Base-by-base conservation (phyloP, 2,113 vertebrate genomes). In the Gambusia holbrooki region DNA sequence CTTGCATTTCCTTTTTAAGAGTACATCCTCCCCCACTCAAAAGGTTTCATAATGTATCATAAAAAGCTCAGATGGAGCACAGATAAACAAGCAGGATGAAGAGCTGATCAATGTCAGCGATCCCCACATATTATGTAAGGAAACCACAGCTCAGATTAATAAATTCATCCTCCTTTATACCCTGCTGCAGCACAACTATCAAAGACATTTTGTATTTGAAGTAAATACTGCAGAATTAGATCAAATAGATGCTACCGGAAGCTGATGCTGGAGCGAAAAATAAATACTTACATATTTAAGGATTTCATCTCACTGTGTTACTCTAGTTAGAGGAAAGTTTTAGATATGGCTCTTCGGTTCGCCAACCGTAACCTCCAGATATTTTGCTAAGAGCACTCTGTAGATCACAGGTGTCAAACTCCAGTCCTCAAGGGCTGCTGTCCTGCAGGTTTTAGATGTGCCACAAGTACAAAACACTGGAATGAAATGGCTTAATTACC, bases 91-190 rank as follows among this genome's bases (percentile, higher is more conserved):
- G 45, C 45, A 48, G 17, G 45, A 48, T 5, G 17, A 48, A 48
- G 27, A 69, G 60, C 25, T 70, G 35, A 70, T 79, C 7, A 9
- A 10, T 37, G 51, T n/a, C 25, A 69, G 30, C 15, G 63, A 60
- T 19, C 19, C 6, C 33, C 64, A 30, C 60, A 62, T 10, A 58
- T 37, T 70, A 25, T 0, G 0, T 27, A 1, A 80, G 71, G 68
- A 78, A 81, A 80, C 73, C 77, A 65, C 66, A 67, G 62, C 65
- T 69, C 48, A 10, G 29, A 60, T 48, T 12, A 81, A 45, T 63
- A 25, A 54, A 66, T 17, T 3, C 32, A 69, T 45, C 40, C 17
- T 6, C 25, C 42, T 76, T 51, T 28, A 17, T 37, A 11, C 12
- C 9, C 32, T 58, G 40, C 9, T 0, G 12, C 67, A 58, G 29